Percentiles rank a stretch among this genome's conserved stretches.
Conservation (phyloP, 1,140 invertebrate species). For the Euura saliciscinereae region DNA sequence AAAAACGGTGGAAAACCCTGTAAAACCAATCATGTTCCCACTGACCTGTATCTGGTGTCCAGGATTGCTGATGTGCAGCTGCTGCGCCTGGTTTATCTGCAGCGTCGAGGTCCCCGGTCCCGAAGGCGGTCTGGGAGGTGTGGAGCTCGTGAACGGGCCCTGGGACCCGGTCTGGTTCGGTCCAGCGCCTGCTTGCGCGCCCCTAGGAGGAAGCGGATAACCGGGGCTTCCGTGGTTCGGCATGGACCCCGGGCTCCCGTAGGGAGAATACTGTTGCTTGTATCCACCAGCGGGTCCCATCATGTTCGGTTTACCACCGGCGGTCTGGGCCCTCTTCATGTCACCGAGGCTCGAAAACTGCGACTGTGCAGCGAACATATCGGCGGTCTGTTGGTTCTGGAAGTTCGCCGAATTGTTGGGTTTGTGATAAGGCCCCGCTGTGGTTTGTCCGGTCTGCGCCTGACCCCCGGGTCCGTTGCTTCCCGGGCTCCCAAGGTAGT, state of each 20-base stretch:
- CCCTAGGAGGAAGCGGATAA: constrained; percentile 62
- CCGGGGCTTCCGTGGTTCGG: constrained; percentile 69
- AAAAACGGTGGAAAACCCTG: too few relatives aligned
- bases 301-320: constrained; percentile 52
- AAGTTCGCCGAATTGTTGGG: constrained; percentile 54
- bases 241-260: constrained; percentile 67
- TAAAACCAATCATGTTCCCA: constrained; percentile 8
- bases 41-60: constrained; percentile 78
- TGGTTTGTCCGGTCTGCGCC: constrained; percentile 35
- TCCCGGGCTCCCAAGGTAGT: constrained; percentile 60
- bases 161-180: constrained; percentile 48
- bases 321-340: constrained; percentile 58
- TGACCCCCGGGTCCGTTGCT: constrained; percentile 45
- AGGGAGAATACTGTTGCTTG: constrained; percentile 72
- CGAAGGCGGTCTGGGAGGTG: constrained; percentile 68
- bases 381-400: constrained; percentile 50
- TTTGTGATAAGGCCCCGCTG: constrained; percentile 53
- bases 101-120: constrained; percentile 66
- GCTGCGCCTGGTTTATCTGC: constrained; percentile 86
- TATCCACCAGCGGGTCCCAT: constrained; percentile 50
- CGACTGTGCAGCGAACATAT: constrained; percentile 51
- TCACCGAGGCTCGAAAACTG: constrained; percentile 47
- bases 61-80: constrained; percentile 82
- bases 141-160: constrained; percentile 64
- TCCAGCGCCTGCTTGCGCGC: constrained; percentile 44